Conservation (phyloP, 2,888 invertebrate species). For the Lasioglossum lativentre region DNA sequence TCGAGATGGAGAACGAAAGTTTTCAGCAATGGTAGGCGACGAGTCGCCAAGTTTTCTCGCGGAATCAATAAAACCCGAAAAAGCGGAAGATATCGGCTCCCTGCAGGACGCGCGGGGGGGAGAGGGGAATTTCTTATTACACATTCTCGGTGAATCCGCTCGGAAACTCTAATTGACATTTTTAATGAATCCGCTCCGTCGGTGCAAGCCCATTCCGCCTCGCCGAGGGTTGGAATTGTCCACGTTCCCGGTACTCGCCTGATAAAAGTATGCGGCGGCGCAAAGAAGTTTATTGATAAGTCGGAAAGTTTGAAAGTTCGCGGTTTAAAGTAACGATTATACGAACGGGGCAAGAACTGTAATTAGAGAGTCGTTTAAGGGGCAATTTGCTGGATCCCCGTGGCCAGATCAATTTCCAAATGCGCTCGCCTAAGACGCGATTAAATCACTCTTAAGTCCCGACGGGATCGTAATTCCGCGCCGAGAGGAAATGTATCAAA, state of each 20-base stretch:
- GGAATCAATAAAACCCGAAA: slow-evolving; percentile 12
- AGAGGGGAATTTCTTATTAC: slow-evolving; percentile 45
- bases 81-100: slow-evolving; percentile 10
- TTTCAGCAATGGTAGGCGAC: not conserved
- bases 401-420: slow-evolving; percentile 29
- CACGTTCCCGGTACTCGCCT: slow-evolving; percentile 22
- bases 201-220: not conserved
- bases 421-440: not conserved
- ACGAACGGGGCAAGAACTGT: slow-evolving; percentile 31
- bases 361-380: slow-evolving; percentile 56
- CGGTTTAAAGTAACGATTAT: slow-evolving; percentile 41
- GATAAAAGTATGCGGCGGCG: slow-evolving; percentile 47
- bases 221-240: slow-evolving; percentile 33
- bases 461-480: slow-evolving; percentile 10
- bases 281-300: slow-evolving; percentile 59
- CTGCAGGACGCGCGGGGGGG: no score
- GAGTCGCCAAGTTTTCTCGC: not conserved
- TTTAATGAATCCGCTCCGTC: slow-evolving; percentile 43
- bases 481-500: not conserved
- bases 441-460: slow-evolving; percentile 22
- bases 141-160: slow-evolving; percentile 44
- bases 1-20: not conserved
- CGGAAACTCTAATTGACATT: slow-evolving; percentile 54
- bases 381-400: slow-evolving; percentile 33
- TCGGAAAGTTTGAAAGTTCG: slow-evolving; percentile 43